Conservation (phyloP, 2,113 vertebrate genomes). For the Henicopernis longicauda region DNA sequence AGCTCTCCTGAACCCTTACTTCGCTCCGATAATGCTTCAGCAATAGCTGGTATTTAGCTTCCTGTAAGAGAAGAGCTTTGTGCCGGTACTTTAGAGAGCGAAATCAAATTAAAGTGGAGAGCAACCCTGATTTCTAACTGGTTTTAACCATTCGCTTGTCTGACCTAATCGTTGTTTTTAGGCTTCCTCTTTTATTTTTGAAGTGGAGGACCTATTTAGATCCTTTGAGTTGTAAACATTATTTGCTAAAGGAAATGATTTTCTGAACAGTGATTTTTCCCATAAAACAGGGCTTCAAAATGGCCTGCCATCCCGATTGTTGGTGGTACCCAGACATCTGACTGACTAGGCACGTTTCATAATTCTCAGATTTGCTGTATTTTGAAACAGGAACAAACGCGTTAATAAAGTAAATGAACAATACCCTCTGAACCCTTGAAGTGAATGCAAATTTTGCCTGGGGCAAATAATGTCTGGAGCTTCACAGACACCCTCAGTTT, state of each 20-base stretch:
- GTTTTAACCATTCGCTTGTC: not conserved
- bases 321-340: not conserved
- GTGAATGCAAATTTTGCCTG: slow-evolving; percentile 30
- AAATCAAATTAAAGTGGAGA: not conserved
- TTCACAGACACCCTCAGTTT: not conserved
- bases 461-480: slow-evolving; percentile 14
- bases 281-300: not conserved
- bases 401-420: slow-evolving; percentile 33
- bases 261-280: not conserved
- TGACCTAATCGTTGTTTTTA: not conserved
- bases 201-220: not conserved
- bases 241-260: not conserved
- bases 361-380: not conserved
- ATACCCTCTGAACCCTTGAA: not conserved
- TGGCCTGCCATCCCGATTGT: not conserved
- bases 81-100: not conserved
- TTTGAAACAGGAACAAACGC: slow-evolving; percentile 35
- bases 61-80: not conserved
- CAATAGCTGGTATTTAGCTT: not conserved
- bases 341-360: not conserved
- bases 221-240: not conserved
- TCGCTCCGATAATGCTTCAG: not conserved
- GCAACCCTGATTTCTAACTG: not conserved
- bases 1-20: not conserved
- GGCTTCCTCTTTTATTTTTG: not conserved